Evolutionary conservation across 2,888 invertebrate species (phyloP), one percentile per base, ranked within the genome.

Genomic region (Diogma glabrata): DNA sequence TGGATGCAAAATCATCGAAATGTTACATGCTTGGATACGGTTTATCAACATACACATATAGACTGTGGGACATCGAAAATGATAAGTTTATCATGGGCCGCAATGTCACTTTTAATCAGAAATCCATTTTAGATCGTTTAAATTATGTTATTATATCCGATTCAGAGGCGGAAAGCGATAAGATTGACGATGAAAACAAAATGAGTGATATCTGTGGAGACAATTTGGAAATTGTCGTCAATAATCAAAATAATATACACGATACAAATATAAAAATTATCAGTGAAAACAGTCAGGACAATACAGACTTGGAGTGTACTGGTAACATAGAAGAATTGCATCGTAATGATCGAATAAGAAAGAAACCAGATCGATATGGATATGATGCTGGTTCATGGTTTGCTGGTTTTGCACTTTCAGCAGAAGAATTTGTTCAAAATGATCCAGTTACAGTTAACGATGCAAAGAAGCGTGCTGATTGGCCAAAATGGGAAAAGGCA

Each of bases 401-500:
- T n/a, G n/a, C n/a, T n/a, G n/a, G n/a, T n/a, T n/a, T n/a, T n/a
- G n/a, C n/a, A n/a, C n/a, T n/a, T n/a, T n/a, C n/a, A n/a, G n/a
- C n/a, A n/a, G n/a, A n/a, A n/a, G n/a, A n/a, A n/a, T 28, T 28
- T 28, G 28, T 28, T 9, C 3, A 28, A 28, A 28, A 2, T 28
- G 3, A 28, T 28, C 28, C 28, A 2, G 2, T 28, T 28, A 28
- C 28, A 12, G 12, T 28, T 26, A 26, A 26, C 28, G 28, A 28
- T n/a, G n/a, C n/a, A n/a, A n/a, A n/a, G n/a, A n/a, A n/a, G n/a
- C n/a, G n/a, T n/a, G n/a, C n/a, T n/a, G n/a, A n/a, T n/a, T n/a
- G n/a, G 5, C n/a, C 20, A 8, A 47, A 50, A 20, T 54, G 54
- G 53, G 23, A 36, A 12, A 17, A 14, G 26, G 40, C 52, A 2